Evolutionary conservation across 1,140 invertebrate genomes (phyloP).

Genomic region (Drosophila tristis): DNA sequence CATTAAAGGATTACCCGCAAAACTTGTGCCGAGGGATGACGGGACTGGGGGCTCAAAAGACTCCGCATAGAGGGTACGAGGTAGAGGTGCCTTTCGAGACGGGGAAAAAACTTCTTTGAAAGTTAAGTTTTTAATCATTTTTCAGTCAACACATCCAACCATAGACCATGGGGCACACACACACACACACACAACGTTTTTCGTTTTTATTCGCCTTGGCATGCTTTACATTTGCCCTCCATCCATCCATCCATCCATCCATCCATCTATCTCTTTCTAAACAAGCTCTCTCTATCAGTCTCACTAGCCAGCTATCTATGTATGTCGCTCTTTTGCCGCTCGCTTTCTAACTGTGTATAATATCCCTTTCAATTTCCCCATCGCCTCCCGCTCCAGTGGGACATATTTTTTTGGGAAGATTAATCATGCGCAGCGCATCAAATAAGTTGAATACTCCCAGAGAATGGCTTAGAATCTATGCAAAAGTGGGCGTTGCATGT

Average conservation of each 20-base stretch:
- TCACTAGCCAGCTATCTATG: constrained; percentile 2
- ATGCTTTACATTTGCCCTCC: constrained; percentile 35
- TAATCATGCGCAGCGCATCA: constrained; percentile 66
- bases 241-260: not conserved
- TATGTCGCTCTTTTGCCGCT: constrained; percentile 9
- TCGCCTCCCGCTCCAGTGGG: no score
- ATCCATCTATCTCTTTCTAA: constrained; percentile 37
- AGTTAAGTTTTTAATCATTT: constrained; percentile 77
- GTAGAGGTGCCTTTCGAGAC: constrained; percentile 21
- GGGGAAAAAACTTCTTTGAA: constrained; percentile 62
- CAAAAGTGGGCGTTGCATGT: constrained; percentile 29
- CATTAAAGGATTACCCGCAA: constrained; percentile 72
- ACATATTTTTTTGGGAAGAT: constrained; percentile 37
- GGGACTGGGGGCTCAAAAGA: no score
- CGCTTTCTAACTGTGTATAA: not conserved
- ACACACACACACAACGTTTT: constrained; percentile 37
- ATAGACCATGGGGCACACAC: no score
- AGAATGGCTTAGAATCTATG: constrained; percentile 36
- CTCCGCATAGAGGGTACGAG: no score
- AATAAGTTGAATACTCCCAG: constrained; percentile 57
- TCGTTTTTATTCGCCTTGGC: constrained; percentile 46
- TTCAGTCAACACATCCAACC: constrained; percentile 55
- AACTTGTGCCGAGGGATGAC: constrained; percentile 25
- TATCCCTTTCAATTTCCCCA: constrained; percentile 9
- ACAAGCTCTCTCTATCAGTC: constrained; percentile 9